Conservation (phyloP, 2,888 invertebrate species). For the Lasioglossum malachurum region DNA sequence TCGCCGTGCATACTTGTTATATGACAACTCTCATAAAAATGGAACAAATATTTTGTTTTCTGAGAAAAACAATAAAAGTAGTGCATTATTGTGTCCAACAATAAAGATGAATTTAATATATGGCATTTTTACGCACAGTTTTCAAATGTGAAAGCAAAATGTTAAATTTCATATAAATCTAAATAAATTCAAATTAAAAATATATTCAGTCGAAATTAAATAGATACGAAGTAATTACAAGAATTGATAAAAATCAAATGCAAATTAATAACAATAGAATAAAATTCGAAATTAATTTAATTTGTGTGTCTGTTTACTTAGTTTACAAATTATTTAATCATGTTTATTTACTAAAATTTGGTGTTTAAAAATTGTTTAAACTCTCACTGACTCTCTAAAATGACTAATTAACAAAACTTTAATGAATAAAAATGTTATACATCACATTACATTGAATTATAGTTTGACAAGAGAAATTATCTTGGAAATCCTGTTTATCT, state of each 20-base stretch:
- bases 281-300: background rate
- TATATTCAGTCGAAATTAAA: background rate
- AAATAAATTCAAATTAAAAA: background rate
- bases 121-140: background rate
- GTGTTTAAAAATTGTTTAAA: background rate
- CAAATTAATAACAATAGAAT: too few relatives aligned
- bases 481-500: background rate
- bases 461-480: background rate
- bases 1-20: background rate
- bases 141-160: background rate
- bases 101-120: too few relatives aligned
- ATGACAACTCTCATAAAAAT: background rate
- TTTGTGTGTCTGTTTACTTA: conserved; percentile 17
- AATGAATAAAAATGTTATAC: background rate
- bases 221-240: too few relatives aligned
- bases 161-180: background rate
- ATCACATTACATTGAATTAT: background rate
- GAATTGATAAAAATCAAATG: too few relatives aligned
- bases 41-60: background rate
- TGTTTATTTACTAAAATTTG: background rate
- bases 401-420: background rate
- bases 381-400: background rate
- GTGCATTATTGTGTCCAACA: background rate
- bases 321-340: conserved; percentile 12
- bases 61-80: background rate